Conservation (phyloP, 53 echinoderm and acorn worm genomes). For the Echinarachnius parma region DNA sequence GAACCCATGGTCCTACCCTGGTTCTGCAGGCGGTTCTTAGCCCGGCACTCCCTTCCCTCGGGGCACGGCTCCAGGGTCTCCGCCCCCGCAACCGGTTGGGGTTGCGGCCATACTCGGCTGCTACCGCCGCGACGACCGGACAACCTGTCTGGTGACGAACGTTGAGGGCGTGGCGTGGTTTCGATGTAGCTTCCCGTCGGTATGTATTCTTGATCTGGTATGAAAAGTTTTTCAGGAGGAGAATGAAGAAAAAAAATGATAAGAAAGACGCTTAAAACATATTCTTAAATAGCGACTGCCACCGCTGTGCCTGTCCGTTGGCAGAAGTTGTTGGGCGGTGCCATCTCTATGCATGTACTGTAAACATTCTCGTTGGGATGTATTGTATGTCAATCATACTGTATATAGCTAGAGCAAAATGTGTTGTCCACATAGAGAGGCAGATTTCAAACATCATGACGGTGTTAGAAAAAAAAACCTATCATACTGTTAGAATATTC, state of each 20-base stretch:
- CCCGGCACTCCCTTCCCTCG: conserved; percentile 14
- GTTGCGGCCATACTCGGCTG: conserved; percentile 21
- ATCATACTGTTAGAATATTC: too few relatives aligned
- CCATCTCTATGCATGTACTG: too few relatives aligned
- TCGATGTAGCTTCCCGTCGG: conserved; percentile 26
- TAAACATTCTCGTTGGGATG: too few relatives aligned
- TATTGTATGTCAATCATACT: too few relatives aligned
- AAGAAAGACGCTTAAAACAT: background rate
- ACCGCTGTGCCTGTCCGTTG: too few relatives aligned
- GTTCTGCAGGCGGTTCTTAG: conserved; percentile 5
- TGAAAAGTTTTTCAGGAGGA: too few relatives aligned
- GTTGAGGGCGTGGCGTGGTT: conserved; percentile 11
- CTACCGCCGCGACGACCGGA: conserved; percentile 23
- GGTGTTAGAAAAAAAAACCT: too few relatives aligned
- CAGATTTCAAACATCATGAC: too few relatives aligned
- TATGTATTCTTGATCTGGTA: conserved; percentile 8
- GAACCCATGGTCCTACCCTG: background rate
- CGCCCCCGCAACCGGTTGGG: background rate
- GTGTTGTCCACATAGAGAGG: too few relatives aligned
- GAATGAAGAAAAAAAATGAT: background rate
- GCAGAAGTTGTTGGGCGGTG: too few relatives aligned
- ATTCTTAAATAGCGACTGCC: too few relatives aligned
- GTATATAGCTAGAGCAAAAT: too few relatives aligned
- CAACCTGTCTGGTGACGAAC: background rate
- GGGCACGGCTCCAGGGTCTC: conserved; percentile 9